Conservation (phyloP, 2,113 vertebrate species). For the Semnopithecus entellus region DNA sequence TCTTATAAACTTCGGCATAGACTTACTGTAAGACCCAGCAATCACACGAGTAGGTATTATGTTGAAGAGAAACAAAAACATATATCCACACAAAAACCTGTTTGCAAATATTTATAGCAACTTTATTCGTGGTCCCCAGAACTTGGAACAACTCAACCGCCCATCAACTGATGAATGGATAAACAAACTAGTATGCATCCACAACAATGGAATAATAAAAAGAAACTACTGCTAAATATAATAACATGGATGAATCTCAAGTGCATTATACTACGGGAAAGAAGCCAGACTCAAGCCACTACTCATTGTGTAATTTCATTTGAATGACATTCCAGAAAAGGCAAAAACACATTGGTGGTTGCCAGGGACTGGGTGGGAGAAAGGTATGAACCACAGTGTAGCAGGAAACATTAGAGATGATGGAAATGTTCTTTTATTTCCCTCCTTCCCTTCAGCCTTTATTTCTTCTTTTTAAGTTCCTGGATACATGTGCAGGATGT, state of each 20-base stretch:
- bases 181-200: not conserved
- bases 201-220: not conserved
- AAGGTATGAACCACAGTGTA: too few relatives aligned
- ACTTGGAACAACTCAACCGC: not conserved
- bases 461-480: too few relatives aligned
- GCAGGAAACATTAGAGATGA: not conserved
- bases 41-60: not conserved
- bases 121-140: not conserved
- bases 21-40: not conserved
- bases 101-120: not conserved
- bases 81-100: not conserved
- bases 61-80: not conserved
- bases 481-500: too few relatives aligned
- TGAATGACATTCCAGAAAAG: not conserved
- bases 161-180: not conserved
- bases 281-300: not conserved
- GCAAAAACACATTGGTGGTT: not conserved
- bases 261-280: not conserved
- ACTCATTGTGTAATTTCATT: not conserved
- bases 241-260: not conserved
- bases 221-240: not conserved
- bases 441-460: too few relatives aligned
- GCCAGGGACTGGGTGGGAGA: not conserved
- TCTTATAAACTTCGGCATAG: not conserved
- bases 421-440: not conserved